These are phyloP conservation scores for Bubo scandiacus DNA, from an alignment of 2,113 vertebrate genomes.

Conservation along the genomic window DNA sequence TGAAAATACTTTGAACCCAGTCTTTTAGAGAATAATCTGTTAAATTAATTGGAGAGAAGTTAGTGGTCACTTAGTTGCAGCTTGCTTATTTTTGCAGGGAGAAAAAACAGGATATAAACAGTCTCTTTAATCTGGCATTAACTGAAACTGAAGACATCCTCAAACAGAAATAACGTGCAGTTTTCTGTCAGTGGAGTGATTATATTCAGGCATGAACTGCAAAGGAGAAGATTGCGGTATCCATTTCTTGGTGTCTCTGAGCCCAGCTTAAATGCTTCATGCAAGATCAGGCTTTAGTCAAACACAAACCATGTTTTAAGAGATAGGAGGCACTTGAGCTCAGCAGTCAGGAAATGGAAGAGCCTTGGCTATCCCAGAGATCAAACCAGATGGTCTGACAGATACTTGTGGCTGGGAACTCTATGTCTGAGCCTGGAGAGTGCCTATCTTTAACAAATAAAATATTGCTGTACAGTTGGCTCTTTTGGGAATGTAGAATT, in stretches of 20 bases:
- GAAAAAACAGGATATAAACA: not conserved
- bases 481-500: not conserved
- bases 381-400: conserved; percentile 20
- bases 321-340: not conserved
- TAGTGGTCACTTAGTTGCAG: not conserved
- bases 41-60: not conserved
- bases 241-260: not conserved
- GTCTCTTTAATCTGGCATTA: not conserved
- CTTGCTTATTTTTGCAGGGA: not conserved
- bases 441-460: not conserved
- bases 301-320: not conserved
- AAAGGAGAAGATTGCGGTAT: rapidly evolving
- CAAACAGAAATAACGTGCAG: not conserved
- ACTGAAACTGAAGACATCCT: not conserved
- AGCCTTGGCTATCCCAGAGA: not conserved
- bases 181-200: not conserved
- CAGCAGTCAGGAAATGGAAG: not conserved
- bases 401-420: conserved; percentile 16
- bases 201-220: not conserved
- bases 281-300: not conserved
- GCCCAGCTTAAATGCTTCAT: not conserved
- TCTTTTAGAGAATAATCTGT: not conserved
- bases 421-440: not conserved
- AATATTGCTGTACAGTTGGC: not conserved
- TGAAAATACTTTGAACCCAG: not conserved